These are phyloP conservation scores for Seira ritae DNA, from an alignment of 2,888 invertebrate species.

Conservation along the genomic window DNA sequence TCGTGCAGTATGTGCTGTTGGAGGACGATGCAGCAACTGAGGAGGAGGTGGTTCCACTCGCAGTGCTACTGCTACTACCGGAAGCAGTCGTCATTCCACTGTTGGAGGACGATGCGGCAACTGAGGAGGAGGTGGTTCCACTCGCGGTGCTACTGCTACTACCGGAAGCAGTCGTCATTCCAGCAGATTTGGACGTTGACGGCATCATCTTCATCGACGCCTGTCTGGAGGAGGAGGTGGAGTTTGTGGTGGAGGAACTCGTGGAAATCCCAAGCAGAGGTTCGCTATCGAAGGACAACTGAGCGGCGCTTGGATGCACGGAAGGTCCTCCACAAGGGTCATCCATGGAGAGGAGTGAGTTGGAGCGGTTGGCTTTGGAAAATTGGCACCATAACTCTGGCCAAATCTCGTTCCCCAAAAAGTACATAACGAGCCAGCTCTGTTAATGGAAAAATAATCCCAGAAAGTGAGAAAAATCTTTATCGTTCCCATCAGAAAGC, in stretches of 20 bases:
- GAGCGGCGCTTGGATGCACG: slow-evolving; percentile 68
- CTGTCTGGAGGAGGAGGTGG: slow-evolving; percentile 38
- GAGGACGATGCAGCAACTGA: slow-evolving; percentile 30
- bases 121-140: slow-evolving; percentile 45
- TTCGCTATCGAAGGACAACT: slow-evolving; percentile 70
- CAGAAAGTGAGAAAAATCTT: slow-evolving; percentile 14
- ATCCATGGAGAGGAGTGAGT: slow-evolving; percentile 64
- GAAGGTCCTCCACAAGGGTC: slow-evolving; percentile 68
- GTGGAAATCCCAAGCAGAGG: slow-evolving; percentile 62
- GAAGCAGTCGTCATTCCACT: slow-evolving; percentile 19
- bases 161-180: slow-evolving; percentile 9
- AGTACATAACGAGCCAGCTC: slow-evolving; percentile 74
- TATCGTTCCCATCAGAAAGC: slow-evolving; percentile 19
- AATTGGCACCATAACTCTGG: slow-evolving; percentile 70
- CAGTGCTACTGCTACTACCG: slow-evolving; percentile 21
- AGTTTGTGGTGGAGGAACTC: slow-evolving; percentile 10
- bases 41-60: slow-evolving; percentile 41
- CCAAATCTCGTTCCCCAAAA: slow-evolving; percentile 72
- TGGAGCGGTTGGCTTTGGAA: slow-evolving; percentile 60
- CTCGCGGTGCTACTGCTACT: slow-evolving; percentile 22
- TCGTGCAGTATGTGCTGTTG: slow-evolving; percentile 3
- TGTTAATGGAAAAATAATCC: slow-evolving; percentile 66
- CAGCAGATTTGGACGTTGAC: slow-evolving; percentile 54
- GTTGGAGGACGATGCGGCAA: slow-evolving; percentile 16
- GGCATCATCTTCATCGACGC: slow-evolving; percentile 49